A percentile compares a stretch with the other conserved stretches of the same genome.
phyloP scores from a whole-genome alignment of 2,888 invertebrate species.

The Argynnis bischoffii region DNA sequence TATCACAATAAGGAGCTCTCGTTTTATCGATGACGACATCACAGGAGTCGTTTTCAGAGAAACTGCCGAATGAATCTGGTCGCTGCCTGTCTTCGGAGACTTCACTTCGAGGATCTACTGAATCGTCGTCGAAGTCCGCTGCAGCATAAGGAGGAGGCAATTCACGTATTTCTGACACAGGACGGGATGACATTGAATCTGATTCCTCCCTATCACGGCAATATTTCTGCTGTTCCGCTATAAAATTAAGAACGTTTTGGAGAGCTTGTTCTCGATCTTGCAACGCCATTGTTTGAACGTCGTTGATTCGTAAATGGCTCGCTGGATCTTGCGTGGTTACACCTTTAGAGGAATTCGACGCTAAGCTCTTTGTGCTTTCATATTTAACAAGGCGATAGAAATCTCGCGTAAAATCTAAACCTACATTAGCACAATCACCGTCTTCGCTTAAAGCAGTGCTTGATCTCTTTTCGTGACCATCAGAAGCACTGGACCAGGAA shows the following conservation, averaged over 20 bases:
- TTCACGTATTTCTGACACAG: constrained; percentile 82
- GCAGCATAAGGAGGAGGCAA: constrained; percentile 78
- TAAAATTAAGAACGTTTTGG: constrained; percentile 88
- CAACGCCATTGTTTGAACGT: constrained; percentile 71
- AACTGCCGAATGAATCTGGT: constrained; percentile 76
- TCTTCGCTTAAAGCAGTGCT: constrained; percentile 87
- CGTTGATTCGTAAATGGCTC: constrained; percentile 71
- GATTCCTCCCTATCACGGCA: constrained; percentile 83
- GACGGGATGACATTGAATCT: constrained; percentile 80
- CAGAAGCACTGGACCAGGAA: constrained; percentile 82
- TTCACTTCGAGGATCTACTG: constrained; percentile 75
- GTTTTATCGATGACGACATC: constrained; percentile 65
- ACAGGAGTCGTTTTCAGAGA: constrained; percentile 77
- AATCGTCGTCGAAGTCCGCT: constrained; percentile 76
- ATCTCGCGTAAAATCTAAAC: constrained; percentile 89
- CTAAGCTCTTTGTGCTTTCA: constrained; percentile 90
- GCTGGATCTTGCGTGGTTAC: constrained; percentile 81
- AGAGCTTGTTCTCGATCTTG: constrained; percentile 87
- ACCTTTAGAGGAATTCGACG: constrained; percentile 87
- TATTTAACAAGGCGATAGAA: constrained; percentile 91
- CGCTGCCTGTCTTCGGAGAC: constrained; percentile 73
- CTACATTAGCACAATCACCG: constrained; percentile 86
- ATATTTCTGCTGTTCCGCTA: constrained; percentile 89
- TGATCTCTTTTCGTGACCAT: constrained; percentile 86
- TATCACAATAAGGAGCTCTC: constrained; percentile 67